Evolutionary conservation across 2,113 vertebrate genomes (phyloP).

Genomic region (Sigmodon hispidus): DNA sequence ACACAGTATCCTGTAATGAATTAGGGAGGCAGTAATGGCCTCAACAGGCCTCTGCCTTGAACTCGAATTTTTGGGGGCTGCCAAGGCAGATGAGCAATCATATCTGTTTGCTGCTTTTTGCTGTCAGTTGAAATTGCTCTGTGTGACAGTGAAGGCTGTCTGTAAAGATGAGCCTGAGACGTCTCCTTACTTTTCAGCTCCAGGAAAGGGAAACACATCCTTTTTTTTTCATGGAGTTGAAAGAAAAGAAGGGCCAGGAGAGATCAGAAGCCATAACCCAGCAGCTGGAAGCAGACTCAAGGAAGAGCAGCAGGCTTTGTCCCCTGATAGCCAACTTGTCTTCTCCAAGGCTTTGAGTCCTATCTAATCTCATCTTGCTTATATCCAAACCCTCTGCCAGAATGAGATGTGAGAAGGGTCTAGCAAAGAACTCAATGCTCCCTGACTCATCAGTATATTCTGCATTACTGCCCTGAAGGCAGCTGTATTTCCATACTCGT

Average conservation of each 20-base stretch:
- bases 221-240: neutral
- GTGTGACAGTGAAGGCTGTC: neutral
- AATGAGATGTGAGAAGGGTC: neutral
- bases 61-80: neutral
- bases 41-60: neutral
- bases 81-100: neutral
- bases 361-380: neutral
- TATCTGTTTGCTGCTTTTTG: fast-evolving
- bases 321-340: neutral
- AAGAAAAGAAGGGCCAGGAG: neutral
- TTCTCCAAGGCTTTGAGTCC: neutral
- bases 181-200: neutral
- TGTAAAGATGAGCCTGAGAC: neutral
- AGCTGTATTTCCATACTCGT: fast-evolving
- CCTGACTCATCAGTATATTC: neutral
- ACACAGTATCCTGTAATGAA: neutral
- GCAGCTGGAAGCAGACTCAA: neutral
- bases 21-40: fast-evolving
- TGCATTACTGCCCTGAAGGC: neutral
- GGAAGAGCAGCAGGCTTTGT: neutral
- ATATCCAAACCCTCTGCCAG: neutral
- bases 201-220: conserved; percentile 1
- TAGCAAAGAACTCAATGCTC: neutral
- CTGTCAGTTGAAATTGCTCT: neutral
- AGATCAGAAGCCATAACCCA: conserved; percentile 52